These are phyloP conservation scores for Cantharis flavilabris DNA, from an alignment of 2,888 invertebrate genomes.

Conservation along the genomic window DNA sequence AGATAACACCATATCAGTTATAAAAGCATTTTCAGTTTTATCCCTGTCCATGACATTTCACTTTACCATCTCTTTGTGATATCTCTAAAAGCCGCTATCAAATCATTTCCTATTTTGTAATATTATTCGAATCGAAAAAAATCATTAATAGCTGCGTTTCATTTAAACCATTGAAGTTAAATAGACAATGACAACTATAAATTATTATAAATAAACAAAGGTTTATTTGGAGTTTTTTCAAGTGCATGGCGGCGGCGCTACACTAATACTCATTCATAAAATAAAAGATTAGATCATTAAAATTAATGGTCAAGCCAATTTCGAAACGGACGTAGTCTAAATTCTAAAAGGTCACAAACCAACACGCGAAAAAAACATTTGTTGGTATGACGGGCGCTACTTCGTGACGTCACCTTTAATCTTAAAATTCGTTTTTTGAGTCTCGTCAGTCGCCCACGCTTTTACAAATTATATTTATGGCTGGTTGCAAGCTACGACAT, in stretches of 20 bases:
- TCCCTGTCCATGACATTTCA: neutral
- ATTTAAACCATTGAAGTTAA: neutral
- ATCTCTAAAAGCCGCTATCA: neutral
- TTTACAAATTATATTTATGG: conserved; percentile 4
- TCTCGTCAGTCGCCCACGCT: conserved; percentile 37
- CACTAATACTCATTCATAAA: conserved; percentile 18
- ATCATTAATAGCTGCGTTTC: neutral
- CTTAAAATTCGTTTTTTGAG: conserved; percentile 38
- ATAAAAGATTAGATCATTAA: conserved; percentile 17
- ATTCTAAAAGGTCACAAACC: conserved; percentile 1
- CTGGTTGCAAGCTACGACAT: conserved; percentile 5
- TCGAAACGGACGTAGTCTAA: neutral
- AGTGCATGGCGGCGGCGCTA: neutral
- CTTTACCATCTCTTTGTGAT: neutral
- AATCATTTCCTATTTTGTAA: neutral
- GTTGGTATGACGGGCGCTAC: conserved; percentile 36
- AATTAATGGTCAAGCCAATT: conserved; percentile 13
- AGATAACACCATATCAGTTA: neutral
- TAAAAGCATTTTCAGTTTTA: neutral
- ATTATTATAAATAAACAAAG: neutral
- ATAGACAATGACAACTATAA: neutral
- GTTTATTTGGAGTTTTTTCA: neutral
- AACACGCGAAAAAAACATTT: conserved; percentile 38
- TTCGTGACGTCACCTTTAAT: conserved; percentile 43
- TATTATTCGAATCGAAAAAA: neutral